Evolutionary conservation across 2,888 invertebrate species (phyloP).

Genomic region (Nasonia oneida): DNA sequence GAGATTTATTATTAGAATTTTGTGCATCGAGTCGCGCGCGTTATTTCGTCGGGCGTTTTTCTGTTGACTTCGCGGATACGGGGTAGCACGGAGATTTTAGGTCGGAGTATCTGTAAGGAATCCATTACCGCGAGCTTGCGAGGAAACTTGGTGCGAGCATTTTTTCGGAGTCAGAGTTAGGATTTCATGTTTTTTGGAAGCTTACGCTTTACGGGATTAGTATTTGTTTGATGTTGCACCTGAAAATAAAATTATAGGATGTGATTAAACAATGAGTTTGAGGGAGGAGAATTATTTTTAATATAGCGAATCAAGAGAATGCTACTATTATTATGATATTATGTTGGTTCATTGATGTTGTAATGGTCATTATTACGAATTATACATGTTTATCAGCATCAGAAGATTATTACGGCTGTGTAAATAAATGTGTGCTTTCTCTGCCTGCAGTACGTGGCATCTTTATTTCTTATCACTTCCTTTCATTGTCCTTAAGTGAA

Average conservation of each 20-base stretch:
- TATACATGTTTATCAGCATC: slow-evolving; percentile 62
- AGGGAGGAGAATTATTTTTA: slow-evolving; percentile 50
- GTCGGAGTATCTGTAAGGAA: not conserved
- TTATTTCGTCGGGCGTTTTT: slow-evolving; percentile 22
- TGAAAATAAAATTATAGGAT: slow-evolving; percentile 36
- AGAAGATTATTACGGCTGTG: slow-evolving; percentile 72
- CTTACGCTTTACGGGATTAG: slow-evolving; percentile 12
- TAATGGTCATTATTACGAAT: slow-evolving; percentile 61
- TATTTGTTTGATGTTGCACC: slow-evolving; percentile 33
- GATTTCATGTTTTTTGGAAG: slow-evolving; percentile 21
- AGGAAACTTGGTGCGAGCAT: not conserved
- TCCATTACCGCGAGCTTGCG: not conserved
- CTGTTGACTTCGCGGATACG: not conserved
- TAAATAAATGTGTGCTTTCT: slow-evolving; percentile 78
- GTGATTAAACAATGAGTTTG: slow-evolving; percentile 13
- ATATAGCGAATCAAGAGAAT: slow-evolving; percentile 56
- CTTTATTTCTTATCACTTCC: slow-evolving; percentile 60
- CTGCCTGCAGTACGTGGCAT: slow-evolving; percentile 70
- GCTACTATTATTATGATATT: slow-evolving; percentile 66
- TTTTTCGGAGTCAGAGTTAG: not conserved
- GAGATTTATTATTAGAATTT: slow-evolving; percentile 45
- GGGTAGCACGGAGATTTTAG: not conserved
- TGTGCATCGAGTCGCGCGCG: slow-evolving; percentile 23
- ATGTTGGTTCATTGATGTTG: slow-evolving; percentile 65
- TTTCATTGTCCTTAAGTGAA: slow-evolving; percentile 42